These are phyloP conservation scores for Drosophila watanabei DNA, from an alignment of 1,140 invertebrate genomes.

Conservation along the genomic window DNA sequence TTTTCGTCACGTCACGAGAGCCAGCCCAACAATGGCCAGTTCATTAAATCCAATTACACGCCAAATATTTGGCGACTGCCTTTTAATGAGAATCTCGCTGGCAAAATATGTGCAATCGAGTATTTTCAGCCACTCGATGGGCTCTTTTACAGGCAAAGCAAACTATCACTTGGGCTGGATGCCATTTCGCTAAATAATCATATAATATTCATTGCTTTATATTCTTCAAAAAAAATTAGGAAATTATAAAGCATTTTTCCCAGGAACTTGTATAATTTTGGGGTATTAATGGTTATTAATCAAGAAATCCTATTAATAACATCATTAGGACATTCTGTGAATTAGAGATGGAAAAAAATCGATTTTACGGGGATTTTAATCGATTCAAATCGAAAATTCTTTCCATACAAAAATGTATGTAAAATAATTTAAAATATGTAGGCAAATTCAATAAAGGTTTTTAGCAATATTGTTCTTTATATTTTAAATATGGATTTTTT, in stretches of 20 bases:
- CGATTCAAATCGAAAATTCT: too few species aligned
- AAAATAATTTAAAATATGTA: too few species aligned
- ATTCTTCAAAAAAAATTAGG: neutral
- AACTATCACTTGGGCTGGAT: neutral
- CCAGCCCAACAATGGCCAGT: conserved; percentile 41
- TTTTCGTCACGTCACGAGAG: conserved; percentile 22
- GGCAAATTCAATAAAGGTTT: neutral
- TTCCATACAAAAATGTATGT: too few species aligned
- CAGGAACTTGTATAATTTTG: neutral
- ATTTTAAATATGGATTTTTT: too few species aligned
- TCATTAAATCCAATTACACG: conserved; percentile 53
- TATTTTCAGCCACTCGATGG: neutral
- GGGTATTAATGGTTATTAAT: neutral
- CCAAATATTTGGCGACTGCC: conserved; percentile 43
- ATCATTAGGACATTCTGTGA: neutral
- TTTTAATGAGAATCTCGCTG: conserved; percentile 29
- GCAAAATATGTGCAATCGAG: conserved; percentile 1
- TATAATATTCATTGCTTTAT: neutral
- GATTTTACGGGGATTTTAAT: too few species aligned
- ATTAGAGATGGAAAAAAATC: too few species aligned
- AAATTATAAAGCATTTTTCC: neutral
- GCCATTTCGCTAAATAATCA: neutral
- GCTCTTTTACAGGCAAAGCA: neutral
- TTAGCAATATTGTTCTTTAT: too few species aligned
- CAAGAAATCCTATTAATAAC: neutral